phyloP scores from a whole-genome alignment of 2,797 vertebrate genomes.

The Enteromius thamalakanensis region DNA sequence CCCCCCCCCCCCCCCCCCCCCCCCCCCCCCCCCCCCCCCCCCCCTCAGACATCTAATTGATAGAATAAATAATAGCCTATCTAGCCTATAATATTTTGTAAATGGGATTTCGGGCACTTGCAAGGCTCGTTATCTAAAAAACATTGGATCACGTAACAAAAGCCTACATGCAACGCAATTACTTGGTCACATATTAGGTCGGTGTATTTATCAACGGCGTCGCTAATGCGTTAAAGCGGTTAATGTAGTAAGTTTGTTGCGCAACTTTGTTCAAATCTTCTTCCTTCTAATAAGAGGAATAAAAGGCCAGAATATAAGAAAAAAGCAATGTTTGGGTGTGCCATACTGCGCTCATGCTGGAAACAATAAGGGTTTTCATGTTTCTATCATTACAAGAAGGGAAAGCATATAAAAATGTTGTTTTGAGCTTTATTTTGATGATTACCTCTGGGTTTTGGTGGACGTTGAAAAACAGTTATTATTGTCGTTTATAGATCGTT shows the following conservation, averaged over 20 bases:
- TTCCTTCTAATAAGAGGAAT: background rate
- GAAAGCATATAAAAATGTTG: background rate
- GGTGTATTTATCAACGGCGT: background rate
- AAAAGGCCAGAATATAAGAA: conserved; percentile 20
- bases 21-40: too few relatives aligned
- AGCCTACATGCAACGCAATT: too few relatives aligned
- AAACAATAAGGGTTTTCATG: conserved; percentile 3
- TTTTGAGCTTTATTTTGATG: background rate
- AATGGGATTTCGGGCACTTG: background rate
- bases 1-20: too few relatives aligned
- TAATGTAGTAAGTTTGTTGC: background rate
- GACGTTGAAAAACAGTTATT: conserved; percentile 18
- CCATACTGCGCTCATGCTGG: background rate
- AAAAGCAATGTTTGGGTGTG: conserved; percentile 32
- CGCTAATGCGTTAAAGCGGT: background rate
- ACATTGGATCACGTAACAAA: background rate
- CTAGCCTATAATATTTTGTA: background rate
- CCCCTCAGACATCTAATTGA: too few relatives aligned
- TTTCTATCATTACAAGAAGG: background rate
- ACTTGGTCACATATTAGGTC: background rate
- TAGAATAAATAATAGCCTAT: background rate
- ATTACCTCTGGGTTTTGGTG: background rate
- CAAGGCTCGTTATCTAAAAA: background rate
- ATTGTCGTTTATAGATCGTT: background rate
- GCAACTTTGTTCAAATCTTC: background rate